Conservation (phyloP, 2,888 invertebrate genomes). For the Diogma glabrata region DNA sequence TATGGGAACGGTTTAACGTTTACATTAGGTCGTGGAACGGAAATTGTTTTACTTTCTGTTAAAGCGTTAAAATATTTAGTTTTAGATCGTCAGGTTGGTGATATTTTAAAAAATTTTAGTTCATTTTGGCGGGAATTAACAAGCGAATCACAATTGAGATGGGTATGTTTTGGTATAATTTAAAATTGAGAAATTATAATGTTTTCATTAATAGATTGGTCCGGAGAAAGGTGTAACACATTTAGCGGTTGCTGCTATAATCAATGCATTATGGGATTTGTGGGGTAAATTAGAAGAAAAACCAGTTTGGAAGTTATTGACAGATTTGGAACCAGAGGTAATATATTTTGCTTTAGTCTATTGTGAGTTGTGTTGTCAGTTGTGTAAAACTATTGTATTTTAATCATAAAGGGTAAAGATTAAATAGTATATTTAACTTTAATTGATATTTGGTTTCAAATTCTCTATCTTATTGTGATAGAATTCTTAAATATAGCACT, state of each 20-base stretch:
- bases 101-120: slow-evolving; percentile 68
- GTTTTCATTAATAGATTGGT: slow-evolving; percentile 49
- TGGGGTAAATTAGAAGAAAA: slow-evolving; percentile 77
- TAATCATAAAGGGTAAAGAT: slow-evolving; percentile 1
- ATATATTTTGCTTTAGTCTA: slow-evolving; percentile 10
- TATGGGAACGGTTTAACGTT: slow-evolving; percentile 78
- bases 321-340: slow-evolving; percentile 71
- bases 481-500: too few species aligned
- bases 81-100: slow-evolving; percentile 51
- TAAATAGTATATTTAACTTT: slow-evolving; percentile 3
- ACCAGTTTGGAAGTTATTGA: slow-evolving; percentile 76
- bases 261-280: slow-evolving; percentile 88
- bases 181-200: neutral
- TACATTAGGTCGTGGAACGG: slow-evolving; percentile 80
- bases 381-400: neutral
- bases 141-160: slow-evolving; percentile 81
- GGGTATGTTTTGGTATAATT: slow-evolving; percentile 45
- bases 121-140: slow-evolving; percentile 70
- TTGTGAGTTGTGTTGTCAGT: too few species aligned
- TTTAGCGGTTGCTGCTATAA: slow-evolving; percentile 73
- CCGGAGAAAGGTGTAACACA: slow-evolving; percentile 87
- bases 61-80: slow-evolving; percentile 57
- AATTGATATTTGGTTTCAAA: neutral
- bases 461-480: too few species aligned
- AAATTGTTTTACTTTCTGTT: slow-evolving; percentile 68